A percentile compares a stretch with the other conserved stretches of the same genome.
phyloP scores from a whole-genome alignment of 2,888 invertebrate genomes.

The Melitaea athalia region DNA sequence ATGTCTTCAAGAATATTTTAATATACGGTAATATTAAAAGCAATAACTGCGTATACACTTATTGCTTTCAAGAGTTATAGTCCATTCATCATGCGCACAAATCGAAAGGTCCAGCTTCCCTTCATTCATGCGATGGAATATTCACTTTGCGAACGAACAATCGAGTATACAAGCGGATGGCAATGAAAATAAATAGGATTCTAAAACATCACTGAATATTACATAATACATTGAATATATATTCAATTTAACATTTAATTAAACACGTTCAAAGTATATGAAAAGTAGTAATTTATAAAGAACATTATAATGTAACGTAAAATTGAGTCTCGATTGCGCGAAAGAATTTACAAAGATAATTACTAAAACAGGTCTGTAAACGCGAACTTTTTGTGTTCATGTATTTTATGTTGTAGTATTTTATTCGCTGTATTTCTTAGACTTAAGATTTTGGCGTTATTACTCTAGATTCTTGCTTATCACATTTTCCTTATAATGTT shows the following conservation, averaged over 20 bases:
- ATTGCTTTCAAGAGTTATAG: slow-evolving; percentile 61
- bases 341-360: neutral
- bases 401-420: neutral
- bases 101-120: slow-evolving; percentile 64
- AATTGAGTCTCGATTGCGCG: too few species aligned
- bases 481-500: neutral
- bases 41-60: slow-evolving; percentile 42
- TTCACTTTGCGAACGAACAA: slow-evolving; percentile 68
- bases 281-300: neutral
- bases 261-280: neutral
- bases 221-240: neutral
- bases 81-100: slow-evolving; percentile 69
- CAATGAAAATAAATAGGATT: slow-evolving; percentile 74
- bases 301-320: neutral
- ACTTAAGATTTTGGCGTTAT: neutral
- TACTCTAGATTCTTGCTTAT: neutral
- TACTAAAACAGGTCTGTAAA: neutral
- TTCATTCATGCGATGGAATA: slow-evolving; percentile 63
- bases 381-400: neutral
- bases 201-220: slow-evolving; percentile 34
- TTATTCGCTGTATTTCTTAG: neutral
- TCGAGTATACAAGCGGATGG: slow-evolving; percentile 56
- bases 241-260: slow-evolving; percentile 3
- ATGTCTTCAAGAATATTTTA: neutral
- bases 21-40: slow-evolving; percentile 28